phyloP scores from a whole-genome alignment of 2,888 invertebrate species.

The Rhagophthalmus giganteus region DNA sequence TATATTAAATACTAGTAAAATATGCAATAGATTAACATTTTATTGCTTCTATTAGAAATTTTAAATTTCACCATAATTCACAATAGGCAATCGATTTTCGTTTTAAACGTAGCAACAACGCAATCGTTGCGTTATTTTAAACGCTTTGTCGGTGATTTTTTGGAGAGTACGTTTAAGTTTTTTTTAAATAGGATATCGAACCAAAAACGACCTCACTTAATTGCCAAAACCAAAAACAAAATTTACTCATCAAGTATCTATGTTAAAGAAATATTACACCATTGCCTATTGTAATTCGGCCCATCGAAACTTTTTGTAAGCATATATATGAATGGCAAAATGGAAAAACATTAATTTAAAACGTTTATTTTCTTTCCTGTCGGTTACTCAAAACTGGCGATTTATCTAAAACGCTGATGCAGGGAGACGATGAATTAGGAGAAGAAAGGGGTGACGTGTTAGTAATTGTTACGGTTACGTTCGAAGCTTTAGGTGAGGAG shows the following conservation, averaged over 20 bases:
- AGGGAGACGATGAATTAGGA: slow-evolving; percentile 10
- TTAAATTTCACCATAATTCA: background rate
- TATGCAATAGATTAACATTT: slow-evolving; percentile 13
- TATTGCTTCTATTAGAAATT: slow-evolving; percentile 19
- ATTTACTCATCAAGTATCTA: too few species aligned
- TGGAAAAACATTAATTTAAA: background rate
- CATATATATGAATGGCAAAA: background rate
- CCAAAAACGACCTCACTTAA: too few species aligned
- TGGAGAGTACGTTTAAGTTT: too few species aligned
- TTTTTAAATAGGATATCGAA: too few species aligned
- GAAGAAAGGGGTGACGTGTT: slow-evolving; percentile 18
- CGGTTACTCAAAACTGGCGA: slow-evolving; percentile 15
- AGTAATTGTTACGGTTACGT: slow-evolving; percentile 19
- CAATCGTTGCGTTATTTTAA: too few species aligned
- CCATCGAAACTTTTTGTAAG: background rate
- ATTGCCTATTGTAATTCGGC: too few species aligned
- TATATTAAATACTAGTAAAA: slow-evolving; percentile 12
- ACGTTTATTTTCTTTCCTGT: slow-evolving; percentile 6
- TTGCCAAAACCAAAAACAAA: too few species aligned
- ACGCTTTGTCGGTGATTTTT: too few species aligned
- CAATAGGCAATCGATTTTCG: background rate
- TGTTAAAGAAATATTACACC: too few species aligned
- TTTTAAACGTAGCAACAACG: background rate
- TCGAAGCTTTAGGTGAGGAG: slow-evolving; percentile 20
- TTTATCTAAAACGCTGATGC: slow-evolving; percentile 7